These are phyloP conservation scores for Crotalus viridis DNA, from an alignment of 2,113 vertebrate genomes.

Conservation along the genomic window DNA sequence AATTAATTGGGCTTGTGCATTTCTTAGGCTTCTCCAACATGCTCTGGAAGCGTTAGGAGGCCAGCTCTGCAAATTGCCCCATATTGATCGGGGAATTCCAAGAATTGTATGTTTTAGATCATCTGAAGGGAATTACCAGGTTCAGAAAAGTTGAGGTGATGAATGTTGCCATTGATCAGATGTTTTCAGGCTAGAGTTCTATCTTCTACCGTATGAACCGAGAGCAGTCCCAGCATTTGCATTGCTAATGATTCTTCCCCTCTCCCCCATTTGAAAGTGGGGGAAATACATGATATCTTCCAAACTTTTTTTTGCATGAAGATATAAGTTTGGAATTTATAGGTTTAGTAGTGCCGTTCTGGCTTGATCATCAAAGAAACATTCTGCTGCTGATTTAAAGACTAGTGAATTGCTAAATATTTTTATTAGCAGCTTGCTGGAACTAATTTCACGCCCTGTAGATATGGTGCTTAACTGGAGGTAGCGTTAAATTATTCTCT, in stretches of 20 bases:
- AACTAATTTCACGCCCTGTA: slow-evolving; percentile 83
- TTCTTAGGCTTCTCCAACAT: background rate
- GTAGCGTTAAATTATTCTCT: slow-evolving; percentile 80
- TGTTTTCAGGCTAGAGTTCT: background rate
- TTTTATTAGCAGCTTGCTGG: slow-evolving; percentile 84
- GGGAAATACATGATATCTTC: background rate
- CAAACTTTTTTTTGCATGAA: background rate
- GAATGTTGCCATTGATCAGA: background rate
- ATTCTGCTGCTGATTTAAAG: slow-evolving; percentile 75
- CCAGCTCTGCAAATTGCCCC: background rate
- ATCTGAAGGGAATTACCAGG: background rate
- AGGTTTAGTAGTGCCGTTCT: slow-evolving; percentile 53
- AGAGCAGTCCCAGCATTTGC: background rate
- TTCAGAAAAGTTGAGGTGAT: background rate
- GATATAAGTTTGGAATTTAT: slow-evolving; percentile 36
- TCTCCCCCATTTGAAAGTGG: no score
- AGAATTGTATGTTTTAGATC: background rate
- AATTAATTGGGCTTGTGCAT: no score
- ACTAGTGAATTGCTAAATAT: slow-evolving; percentile 80
- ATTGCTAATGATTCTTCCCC: background rate
- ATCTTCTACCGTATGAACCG: background rate
- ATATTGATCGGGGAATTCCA: background rate
- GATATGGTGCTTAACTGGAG: slow-evolving; percentile 75
- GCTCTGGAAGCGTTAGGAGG: background rate
- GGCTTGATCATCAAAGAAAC: slow-evolving; percentile 66